phyloP scores from a whole-genome alignment of 2,113 vertebrate genomes.

The Hucho hucho region DNA sequence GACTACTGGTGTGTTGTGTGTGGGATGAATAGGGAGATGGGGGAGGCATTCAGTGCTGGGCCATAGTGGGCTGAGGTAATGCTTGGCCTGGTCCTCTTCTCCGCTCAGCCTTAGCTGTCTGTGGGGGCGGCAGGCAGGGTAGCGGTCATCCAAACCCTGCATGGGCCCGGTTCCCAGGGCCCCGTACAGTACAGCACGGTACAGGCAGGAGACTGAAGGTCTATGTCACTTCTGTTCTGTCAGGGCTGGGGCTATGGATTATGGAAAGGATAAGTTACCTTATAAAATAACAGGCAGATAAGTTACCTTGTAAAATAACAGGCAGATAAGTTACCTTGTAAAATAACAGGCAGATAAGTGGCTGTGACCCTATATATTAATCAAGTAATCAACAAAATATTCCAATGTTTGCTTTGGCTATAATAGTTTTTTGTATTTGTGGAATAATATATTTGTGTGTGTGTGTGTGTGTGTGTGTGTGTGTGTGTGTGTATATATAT shows the following conservation, averaged over 20 bases:
- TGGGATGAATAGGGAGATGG: neutral
- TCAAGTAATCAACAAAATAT: neutral
- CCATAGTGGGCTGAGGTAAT: slow-evolving; percentile 58
- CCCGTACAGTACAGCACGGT: neutral
- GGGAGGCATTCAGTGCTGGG: slow-evolving; percentile 26
- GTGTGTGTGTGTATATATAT: too few species aligned
- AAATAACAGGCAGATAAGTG: neutral
- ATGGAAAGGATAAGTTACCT: neutral
- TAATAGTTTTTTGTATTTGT: slow-evolving; percentile 1
- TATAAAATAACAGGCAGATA: neutral
- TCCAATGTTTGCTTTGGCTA: neutral
- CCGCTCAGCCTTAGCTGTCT: slow-evolving; percentile 25
- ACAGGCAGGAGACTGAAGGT: neutral
- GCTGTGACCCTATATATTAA: neutral
- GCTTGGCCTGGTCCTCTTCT: slow-evolving; percentile 38
- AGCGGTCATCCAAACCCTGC: slow-evolving; percentile 40
- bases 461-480: too few species aligned
- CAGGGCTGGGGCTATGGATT: neutral
- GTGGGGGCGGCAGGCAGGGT: slow-evolving; percentile 24
- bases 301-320: neutral
- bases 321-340: neutral
- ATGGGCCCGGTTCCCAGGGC: neutral
- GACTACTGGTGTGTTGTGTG: slow-evolving; percentile 41
- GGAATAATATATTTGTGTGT: neutral
- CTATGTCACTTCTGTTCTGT: neutral